phyloP scores from a whole-genome alignment of 2,797 vertebrate species.

The Acestrorhynchus altus region DNA sequence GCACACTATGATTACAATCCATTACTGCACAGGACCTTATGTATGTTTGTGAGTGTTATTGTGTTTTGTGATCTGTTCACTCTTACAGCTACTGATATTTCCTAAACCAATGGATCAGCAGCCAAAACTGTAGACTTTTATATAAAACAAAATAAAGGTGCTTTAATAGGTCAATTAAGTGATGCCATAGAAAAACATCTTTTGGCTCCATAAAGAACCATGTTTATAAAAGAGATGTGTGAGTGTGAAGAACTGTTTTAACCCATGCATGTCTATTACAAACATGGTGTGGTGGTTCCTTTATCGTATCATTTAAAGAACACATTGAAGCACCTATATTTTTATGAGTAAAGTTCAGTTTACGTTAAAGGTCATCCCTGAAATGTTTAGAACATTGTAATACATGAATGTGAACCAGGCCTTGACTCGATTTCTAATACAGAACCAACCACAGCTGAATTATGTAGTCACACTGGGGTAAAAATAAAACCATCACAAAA shows the following conservation, averaged over 20 bases:
- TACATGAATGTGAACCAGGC: not conserved
- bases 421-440: not conserved
- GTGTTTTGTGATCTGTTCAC: conserved; percentile 31
- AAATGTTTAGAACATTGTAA: conserved; percentile 1
- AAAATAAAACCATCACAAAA: too few species aligned
- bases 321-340: too few species aligned
- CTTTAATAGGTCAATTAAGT: too few species aligned
- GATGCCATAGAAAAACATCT: too few species aligned
- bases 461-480: too few species aligned
- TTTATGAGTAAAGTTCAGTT: not conserved
- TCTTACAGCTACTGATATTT: not conserved
- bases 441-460: not conserved
- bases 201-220: not conserved
- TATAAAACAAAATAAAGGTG: too few species aligned
- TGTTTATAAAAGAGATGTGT: too few species aligned
- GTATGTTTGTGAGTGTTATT: conserved; percentile 50
- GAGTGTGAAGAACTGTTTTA: too few species aligned
- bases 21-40: conserved; percentile 75
- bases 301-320: too few species aligned
- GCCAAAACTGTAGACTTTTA: not conserved
- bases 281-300: too few species aligned
- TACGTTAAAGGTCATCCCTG: conserved; percentile 1
- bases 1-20: conserved; percentile 77
- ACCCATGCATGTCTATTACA: too few species aligned
- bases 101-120: not conserved